phyloP scores from a whole-genome alignment of 2,797 vertebrate species.

The Eidolon dupreanum region DNA sequence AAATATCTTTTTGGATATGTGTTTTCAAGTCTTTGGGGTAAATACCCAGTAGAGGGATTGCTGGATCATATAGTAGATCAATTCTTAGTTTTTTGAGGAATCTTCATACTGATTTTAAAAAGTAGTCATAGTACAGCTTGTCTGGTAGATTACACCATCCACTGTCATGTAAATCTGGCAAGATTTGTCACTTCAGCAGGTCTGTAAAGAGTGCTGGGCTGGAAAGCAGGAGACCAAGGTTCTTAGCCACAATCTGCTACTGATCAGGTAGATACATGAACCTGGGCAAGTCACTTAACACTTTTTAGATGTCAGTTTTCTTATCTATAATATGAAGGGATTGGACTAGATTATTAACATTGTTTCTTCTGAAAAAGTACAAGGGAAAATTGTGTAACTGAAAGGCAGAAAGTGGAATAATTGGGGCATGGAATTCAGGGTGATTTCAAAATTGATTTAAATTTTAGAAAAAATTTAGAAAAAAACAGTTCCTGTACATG shows the following conservation, averaged over 20 bases:
- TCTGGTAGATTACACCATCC: not conserved
- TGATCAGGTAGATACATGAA: constrained; percentile 34
- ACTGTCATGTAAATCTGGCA: not conserved
- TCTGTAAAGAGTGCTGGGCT: not conserved
- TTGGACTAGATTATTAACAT: constrained; percentile 57
- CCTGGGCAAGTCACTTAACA: constrained; percentile 16
- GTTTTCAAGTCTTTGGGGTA: too few species aligned
- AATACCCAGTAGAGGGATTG: too few species aligned
- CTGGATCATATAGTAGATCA: too few species aligned
- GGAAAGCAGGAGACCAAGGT: not conserved
- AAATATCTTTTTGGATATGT: too few species aligned
- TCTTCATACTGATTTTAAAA: not conserved
- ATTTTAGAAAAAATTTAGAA: constrained; percentile 13
- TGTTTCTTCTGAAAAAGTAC: constrained; percentile 30
- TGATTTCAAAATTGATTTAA: constrained; percentile 53
- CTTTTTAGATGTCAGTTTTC: constrained; percentile 60
- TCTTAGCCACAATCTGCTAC: constrained; percentile 45
- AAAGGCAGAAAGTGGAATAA: constrained; percentile 50
- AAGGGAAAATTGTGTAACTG: constrained; percentile 11
- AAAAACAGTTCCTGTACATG: not conserved
- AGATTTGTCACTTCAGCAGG: not conserved
- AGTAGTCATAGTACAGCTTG: not conserved
- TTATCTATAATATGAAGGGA: constrained; percentile 61
- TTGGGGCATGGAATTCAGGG: constrained; percentile 26
- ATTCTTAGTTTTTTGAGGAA: too few species aligned